Evolutionary conservation across 1,140 invertebrate species (phyloP), one percentile per base, ranked within the genome.

Genomic region (Pseudomyrmex cubaensis): DNA sequence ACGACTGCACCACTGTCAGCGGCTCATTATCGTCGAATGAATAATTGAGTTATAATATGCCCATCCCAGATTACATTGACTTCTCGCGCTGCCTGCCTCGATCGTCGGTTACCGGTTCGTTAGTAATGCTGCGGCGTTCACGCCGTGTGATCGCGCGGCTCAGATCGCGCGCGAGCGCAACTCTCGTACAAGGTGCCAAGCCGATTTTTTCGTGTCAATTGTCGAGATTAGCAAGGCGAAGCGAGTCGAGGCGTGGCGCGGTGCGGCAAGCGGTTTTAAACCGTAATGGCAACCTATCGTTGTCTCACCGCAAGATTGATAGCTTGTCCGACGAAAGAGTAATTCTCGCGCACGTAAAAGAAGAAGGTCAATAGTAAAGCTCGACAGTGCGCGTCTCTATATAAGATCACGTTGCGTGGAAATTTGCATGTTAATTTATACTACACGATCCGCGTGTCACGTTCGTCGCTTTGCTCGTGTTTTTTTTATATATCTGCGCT

Each of bases 391-490:
- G 82, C 72, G 73, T 56, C 85, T 85, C 85, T 85, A 70, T 70
- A 59, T 54, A 46, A 56, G 15, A 59, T n/a, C 61, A 61, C 25
- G 75, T 74, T 82, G 64, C 69, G 46, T 56, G 25, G 0, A 86
- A 75, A 86, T 88, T 77, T 85, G 76, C 86, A 89, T 84, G 77
- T 89, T 89, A 89, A 89, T 83, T 87, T 87, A 85, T 87, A 66
- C 84, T 52, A 61, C 46, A 66, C 62, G 70, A 74, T 67, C 57
- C 54, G 48, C 54, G 48, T n/a, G 46, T 74, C 76, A 17, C 62
- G 84, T 72, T 61, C 69, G 15, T 7, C 67, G 57, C 15, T 35
- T 22, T 17, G 13, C 50, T 48, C 13, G 48, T 35, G 44, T 78
- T 52, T 69, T 25, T 69, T 69, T 69, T 56, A 56, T 5, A 10